Evolutionary conservation across 2,797 vertebrate genomes (phyloP).

Genomic region (Scleropages formosus): DNA sequence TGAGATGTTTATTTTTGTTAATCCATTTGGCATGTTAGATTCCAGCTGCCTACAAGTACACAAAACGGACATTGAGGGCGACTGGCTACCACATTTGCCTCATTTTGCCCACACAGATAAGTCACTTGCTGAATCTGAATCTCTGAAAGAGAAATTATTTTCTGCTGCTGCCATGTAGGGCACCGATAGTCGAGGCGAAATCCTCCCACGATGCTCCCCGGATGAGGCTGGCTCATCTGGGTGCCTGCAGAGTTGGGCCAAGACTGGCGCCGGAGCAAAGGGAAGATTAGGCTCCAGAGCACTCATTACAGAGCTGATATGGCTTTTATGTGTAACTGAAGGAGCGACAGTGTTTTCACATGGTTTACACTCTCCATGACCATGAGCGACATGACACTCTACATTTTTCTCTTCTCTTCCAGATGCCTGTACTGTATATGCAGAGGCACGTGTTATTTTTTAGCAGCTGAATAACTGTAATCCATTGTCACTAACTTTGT

Average conservation of each 20-base stretch:
- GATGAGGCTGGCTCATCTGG: background rate
- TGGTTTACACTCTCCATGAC: background rate
- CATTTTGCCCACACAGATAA: background rate
- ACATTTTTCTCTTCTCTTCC: background rate
- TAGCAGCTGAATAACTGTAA: background rate
- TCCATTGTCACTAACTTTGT: conserved; percentile 3
- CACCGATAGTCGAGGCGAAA: background rate
- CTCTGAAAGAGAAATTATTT: background rate
- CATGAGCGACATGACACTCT: background rate
- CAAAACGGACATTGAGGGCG: no score
- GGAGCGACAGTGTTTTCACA: background rate
- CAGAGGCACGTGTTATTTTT: background rate
- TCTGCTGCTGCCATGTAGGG: background rate
- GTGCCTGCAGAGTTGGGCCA: background rate
- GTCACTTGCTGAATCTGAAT: background rate
- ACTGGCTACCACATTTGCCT: no score
- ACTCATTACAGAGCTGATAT: background rate
- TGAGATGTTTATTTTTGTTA: background rate
- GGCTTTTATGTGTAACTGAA: background rate
- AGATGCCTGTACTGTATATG: background rate
- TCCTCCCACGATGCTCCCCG: background rate
- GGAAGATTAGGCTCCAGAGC: background rate
- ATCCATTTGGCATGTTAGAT: background rate
- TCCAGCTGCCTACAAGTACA: no score
- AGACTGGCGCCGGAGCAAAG: conserved; percentile 1